Evolutionary conservation across 2,888 invertebrate genomes (phyloP).

Genomic region (Stenoptilia bipunctidactyla): DNA sequence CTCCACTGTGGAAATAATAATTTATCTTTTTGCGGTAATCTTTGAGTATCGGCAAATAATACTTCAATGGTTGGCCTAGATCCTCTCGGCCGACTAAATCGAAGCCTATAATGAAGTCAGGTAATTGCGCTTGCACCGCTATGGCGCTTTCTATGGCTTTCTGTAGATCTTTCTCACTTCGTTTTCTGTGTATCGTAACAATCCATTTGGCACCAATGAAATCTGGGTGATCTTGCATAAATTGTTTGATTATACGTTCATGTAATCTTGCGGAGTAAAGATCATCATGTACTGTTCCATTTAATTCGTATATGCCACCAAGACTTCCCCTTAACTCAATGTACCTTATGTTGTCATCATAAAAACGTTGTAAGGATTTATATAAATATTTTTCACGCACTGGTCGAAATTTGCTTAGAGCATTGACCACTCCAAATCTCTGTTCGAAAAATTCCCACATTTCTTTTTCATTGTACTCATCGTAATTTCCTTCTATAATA

Average conservation of each 20-base stretch:
- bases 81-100: slow-evolving; percentile 89
- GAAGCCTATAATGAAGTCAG: slow-evolving; percentile 80
- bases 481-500: slow-evolving; percentile 38
- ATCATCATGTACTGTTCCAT: slow-evolving; percentile 66
- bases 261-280: slow-evolving; percentile 69
- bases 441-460: slow-evolving; percentile 73
- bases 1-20: slow-evolving; percentile 85
- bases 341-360: slow-evolving; percentile 78
- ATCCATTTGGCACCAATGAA: slow-evolving; percentile 79
- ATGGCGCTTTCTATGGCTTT: slow-evolving; percentile 42
- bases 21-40: slow-evolving; percentile 64
- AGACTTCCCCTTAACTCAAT: slow-evolving; percentile 76
- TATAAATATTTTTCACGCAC: slow-evolving; percentile 75
- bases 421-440: slow-evolving; percentile 61
- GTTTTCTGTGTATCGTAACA: slow-evolving; percentile 42
- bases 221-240: slow-evolving; percentile 70
- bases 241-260: slow-evolving; percentile 65
- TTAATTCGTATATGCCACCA: slow-evolving; percentile 72
- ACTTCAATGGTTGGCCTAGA: slow-evolving; percentile 72
- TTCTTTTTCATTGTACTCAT: slow-evolving; percentile 57
- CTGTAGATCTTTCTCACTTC: slow-evolving; percentile 26
- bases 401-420: slow-evolving; percentile 73
- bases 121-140: slow-evolving; percentile 40
- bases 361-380: slow-evolving; percentile 71
- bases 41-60: slow-evolving; percentile 70